These are phyloP conservation scores for Phyllotis vaccarum DNA, from an alignment of 2,797 vertebrate species.

Conservation along the genomic window DNA sequence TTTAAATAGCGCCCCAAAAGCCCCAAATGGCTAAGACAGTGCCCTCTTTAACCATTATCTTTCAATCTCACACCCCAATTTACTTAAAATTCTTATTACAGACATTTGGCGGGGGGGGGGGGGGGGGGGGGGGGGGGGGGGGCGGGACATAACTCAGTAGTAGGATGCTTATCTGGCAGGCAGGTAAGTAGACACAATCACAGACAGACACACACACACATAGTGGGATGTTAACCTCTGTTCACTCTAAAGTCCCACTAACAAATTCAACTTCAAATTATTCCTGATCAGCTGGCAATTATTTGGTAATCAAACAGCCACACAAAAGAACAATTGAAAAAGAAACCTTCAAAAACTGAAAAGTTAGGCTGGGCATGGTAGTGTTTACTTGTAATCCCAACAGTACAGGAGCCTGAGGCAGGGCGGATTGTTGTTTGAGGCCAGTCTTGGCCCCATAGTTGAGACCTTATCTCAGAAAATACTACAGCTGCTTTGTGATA, in stretches of 20 bases:
- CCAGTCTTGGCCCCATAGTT: background rate
- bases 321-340: background rate
- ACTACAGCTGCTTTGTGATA: background rate
- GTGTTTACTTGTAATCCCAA: background rate
- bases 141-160: background rate
- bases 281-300: background rate
- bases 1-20: constrained; percentile 6
- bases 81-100: background rate
- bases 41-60: background rate
- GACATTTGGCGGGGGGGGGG: background rate
- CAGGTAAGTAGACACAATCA: no score
- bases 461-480: background rate
- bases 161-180: background rate
- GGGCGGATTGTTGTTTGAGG: background rate
- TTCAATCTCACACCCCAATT: constrained; percentile 4
- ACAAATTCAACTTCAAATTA: constrained; percentile 40
- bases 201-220: background rate
- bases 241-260: background rate
- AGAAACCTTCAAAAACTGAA: constrained; percentile 7
- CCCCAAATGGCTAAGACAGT: background rate
- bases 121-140: no score
- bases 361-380: background rate
- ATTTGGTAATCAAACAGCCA: background rate
- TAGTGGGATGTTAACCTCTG: background rate
- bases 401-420: background rate